Evolutionary conservation across 2,888 invertebrate species (phyloP).

Genomic region (Fragum fragum): DNA sequence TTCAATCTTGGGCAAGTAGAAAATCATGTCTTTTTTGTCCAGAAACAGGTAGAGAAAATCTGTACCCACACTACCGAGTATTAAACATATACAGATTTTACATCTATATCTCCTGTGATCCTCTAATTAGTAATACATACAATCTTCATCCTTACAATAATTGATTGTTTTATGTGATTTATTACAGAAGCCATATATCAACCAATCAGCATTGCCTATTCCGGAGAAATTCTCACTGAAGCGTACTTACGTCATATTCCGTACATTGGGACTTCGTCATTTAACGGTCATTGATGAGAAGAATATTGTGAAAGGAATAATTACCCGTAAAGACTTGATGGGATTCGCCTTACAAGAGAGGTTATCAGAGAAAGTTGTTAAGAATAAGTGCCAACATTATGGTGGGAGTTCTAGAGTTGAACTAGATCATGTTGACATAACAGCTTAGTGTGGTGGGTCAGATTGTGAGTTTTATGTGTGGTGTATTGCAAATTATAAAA

Average conservation of each 20-base stretch:
- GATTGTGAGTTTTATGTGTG: no score
- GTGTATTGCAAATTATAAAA: no score
- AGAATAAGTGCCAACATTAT: conserved; percentile 24
- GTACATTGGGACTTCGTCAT: conserved; percentile 87
- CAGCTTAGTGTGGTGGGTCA: background rate
- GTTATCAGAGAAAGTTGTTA: conserved; percentile 70
- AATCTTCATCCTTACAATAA: no score
- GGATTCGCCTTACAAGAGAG: conserved; percentile 86
- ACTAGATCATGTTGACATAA: conserved; percentile 28
- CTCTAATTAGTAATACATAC: no score
- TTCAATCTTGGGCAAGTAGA: no score
- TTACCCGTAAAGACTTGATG: conserved; percentile 87
- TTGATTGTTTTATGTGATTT: background rate
- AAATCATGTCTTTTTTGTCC: no score
- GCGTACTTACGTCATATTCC: conserved; percentile 86
- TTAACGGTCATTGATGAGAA: conserved; percentile 84
- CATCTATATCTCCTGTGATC: no score
- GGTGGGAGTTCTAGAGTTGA: conserved; percentile 43
- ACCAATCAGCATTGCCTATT: conserved; percentile 86
- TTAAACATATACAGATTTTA: no score
- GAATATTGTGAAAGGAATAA: conserved; percentile 86
- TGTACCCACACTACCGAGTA: no score
- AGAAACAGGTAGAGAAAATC: no score
- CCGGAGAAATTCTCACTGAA: conserved; percentile 86
- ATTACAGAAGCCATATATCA: conserved; percentile 85